Base-by-base conservation (phyloP, 2,888 invertebrate species). In the Choristoneura rosaceana region DNA sequence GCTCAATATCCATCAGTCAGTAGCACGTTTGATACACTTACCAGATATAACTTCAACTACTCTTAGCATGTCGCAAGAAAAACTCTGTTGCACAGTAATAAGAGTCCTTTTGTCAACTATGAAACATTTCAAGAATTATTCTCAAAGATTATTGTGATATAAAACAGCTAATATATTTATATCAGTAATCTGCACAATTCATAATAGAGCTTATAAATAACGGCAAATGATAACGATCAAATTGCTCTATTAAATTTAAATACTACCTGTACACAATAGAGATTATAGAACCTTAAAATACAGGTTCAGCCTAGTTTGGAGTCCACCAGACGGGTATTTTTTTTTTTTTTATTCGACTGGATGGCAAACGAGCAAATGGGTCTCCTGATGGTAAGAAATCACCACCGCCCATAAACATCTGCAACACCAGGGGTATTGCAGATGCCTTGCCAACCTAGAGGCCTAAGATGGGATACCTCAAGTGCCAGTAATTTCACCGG, bases 1-100 rank as follows among this genome's bases (percentile, higher is more conserved):
- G 59, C 68, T 50, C 68, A 73, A 73, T 64, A 73, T 68, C 73
- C 64, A 73, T 69, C 68, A 64, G 63, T 62, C 33, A 63, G 74
- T 70, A 74, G 74, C 79, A 80, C 74, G 77, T 79, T 73, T 63
- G 76, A 80, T 80, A 77, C 77, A 63, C 74, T 68, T 74, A 78
- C 76, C 62, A 74, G 73, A 75, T 77, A 77, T 76, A 17, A 73
- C 10, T 52, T 25, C 65, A 33, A 55, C 17, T 55, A 25, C 10
- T 55, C 55, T 12, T 25, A 55, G 55, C 10, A 4, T 55, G 15
- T 52, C n/a, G n/a, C n/a, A 55, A 25, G 3, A 45, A 62, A 71
- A 58, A 67, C 67, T 47, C 55, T 67, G 25, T 47, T 10, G n/a
- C 67, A 4, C 4, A 0, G 25, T 0, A 0, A 45, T 67, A 67